Percentiles rank a stretch among this genome's conserved stretches.
phyloP scores from a whole-genome alignment of 1,140 invertebrate species.

The Psix sp. region DNA sequence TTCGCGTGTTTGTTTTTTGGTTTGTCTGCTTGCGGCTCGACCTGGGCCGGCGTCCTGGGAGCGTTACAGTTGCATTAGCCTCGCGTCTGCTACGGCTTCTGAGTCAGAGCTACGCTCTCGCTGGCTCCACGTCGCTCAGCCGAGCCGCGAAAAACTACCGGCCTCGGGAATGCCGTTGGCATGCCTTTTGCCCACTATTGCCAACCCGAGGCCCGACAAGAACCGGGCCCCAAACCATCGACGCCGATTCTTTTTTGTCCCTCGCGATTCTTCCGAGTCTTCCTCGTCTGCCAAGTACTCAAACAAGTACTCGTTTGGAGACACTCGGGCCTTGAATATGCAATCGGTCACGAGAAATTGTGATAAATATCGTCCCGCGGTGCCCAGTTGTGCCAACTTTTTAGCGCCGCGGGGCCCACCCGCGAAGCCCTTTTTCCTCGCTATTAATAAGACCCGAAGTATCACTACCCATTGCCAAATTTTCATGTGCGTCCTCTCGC shows the following conservation, averaged over 20 bases:
- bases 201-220: constrained; percentile 62
- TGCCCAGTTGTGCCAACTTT: constrained; percentile 12
- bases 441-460: background rate
- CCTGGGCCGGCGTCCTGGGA: constrained; percentile 6
- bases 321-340: constrained; percentile 31
- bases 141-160: constrained; percentile 71
- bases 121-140: constrained; percentile 59
- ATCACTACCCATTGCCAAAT: no score
- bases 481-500: constrained; percentile 39
- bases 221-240: constrained; percentile 50
- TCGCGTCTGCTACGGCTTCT: constrained; percentile 55
- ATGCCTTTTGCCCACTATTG: constrained; percentile 59
- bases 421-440: constrained; percentile 10
- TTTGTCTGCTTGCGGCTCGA: constrained; percentile 25
- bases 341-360: constrained; percentile 24
- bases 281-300: constrained; percentile 18
- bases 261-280: constrained; percentile 31
- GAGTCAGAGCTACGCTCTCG: constrained; percentile 55
- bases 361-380: constrained; percentile 33
- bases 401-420: constrained; percentile 21
- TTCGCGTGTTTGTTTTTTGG: constrained; percentile 42
- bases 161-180: constrained; percentile 70
- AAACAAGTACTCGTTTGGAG: constrained; percentile 3
- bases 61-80: constrained; percentile 48
- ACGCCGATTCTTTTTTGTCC: constrained; percentile 48